Conservation (phyloP, 2,888 invertebrate genomes). For the Hololepta plana region DNA sequence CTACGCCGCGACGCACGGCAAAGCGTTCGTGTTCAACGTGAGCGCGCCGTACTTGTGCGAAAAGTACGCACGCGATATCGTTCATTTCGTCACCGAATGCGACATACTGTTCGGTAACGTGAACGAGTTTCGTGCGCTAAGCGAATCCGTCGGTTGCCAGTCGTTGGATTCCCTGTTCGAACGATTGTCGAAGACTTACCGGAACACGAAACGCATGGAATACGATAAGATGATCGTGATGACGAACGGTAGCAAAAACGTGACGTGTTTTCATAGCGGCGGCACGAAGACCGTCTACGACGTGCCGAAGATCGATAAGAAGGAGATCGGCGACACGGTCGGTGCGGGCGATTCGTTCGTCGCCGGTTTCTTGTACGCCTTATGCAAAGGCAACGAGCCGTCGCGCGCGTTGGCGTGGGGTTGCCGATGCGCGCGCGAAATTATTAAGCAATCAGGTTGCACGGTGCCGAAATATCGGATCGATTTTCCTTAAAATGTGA, state of each 20-base stretch:
- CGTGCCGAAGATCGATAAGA: slow-evolving; percentile 24
- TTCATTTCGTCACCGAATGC: slow-evolving; percentile 27
- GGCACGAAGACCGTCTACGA: slow-evolving; percentile 13
- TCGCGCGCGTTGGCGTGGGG: no score
- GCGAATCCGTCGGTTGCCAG: slow-evolving; percentile 17
- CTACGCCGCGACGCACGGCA: slow-evolving; percentile 19
- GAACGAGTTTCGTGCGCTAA: slow-evolving; percentile 31
- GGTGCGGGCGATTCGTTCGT: slow-evolving; percentile 43
- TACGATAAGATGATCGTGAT: slow-evolving; percentile 35
- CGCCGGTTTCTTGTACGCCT: slow-evolving; percentile 37
- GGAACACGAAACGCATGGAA: neutral
- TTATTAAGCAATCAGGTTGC: no score
- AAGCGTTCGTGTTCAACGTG: slow-evolving; percentile 32
- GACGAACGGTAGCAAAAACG: slow-evolving; percentile 40
- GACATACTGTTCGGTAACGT: slow-evolving; percentile 37
- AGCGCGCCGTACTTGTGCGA: slow-evolving; percentile 34
- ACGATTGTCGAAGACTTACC: slow-evolving; percentile 3
- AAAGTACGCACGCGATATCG: slow-evolving; percentile 23
- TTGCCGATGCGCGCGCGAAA: no score
- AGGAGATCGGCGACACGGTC: slow-evolving; percentile 33
- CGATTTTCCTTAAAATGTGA: no score
- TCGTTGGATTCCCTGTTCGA: neutral
- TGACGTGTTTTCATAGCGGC: slow-evolving; percentile 26
- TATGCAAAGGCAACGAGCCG: no score
- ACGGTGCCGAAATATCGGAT: no score